These are phyloP conservation scores for Onthophagus taurus DNA, from an alignment of 1,140 invertebrate species.

Conservation along the genomic window DNA sequence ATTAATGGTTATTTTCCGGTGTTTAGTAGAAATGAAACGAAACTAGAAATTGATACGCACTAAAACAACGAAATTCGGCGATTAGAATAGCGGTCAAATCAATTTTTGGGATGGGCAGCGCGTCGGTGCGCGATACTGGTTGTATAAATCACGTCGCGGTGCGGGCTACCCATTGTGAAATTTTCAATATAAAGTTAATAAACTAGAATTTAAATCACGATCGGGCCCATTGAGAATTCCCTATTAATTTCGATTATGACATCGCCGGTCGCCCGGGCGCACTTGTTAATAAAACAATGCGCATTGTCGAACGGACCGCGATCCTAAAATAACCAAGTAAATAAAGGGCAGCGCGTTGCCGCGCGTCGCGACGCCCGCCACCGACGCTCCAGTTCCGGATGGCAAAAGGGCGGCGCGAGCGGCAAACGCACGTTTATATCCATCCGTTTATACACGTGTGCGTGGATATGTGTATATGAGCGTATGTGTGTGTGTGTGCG, in stretches of 20 bases:
- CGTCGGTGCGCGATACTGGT: too few species aligned
- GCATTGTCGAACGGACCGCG: constrained; percentile 17
- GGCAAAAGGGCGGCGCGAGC: constrained; percentile 10
- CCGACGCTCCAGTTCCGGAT: constrained; percentile 18
- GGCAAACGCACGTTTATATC: too few species aligned
- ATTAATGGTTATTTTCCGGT: too few species aligned
- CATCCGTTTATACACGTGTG: too few species aligned
- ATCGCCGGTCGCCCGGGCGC: constrained; percentile 20
- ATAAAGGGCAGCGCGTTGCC: too few species aligned
- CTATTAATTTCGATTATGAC: constrained; percentile 25
- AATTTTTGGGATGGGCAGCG: neutral
- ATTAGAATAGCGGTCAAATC: neutral
- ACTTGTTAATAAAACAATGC: constrained; percentile 24
- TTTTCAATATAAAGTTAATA: constrained; percentile 13
- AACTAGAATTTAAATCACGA: constrained; percentile 12
- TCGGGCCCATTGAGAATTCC: constrained; percentile 19
- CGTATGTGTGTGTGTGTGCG: too few species aligned
- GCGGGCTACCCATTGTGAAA: too few species aligned
- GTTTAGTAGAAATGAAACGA: too few species aligned
- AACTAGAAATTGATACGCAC: too few species aligned
- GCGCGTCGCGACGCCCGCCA: too few species aligned
- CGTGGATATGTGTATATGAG: neutral
- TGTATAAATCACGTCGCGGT: constrained; percentile 7
- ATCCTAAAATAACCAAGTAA: constrained; percentile 24
- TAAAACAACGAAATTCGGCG: too few species aligned